Conservation (phyloP, 37 sponge, comb jelly and placozoan species). For the Petrosia ficiformis region DNA sequence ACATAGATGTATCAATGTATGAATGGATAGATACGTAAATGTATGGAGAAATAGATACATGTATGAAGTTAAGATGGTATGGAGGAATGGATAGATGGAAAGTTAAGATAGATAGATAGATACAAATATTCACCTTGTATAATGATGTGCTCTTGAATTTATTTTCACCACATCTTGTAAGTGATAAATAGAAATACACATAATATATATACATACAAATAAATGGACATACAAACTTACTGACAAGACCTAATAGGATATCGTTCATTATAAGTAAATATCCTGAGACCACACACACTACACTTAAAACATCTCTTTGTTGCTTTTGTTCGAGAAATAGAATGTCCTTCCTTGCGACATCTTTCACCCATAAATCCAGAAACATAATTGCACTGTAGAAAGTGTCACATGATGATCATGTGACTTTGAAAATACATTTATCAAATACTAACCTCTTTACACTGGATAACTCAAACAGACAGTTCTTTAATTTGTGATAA, state of each 20-base stretch:
- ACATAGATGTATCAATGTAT: too few relatives aligned
- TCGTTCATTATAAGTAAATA: slow-evolving; percentile 31
- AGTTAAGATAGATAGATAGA: too few relatives aligned
- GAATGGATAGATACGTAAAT: too few relatives aligned
- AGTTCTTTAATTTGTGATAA: slow-evolving; percentile 40
- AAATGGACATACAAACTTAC: not conserved
- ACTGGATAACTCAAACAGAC: slow-evolving; percentile 59
- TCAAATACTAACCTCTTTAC: slow-evolving; percentile 41
- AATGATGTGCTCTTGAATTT: slow-evolving; percentile 25
- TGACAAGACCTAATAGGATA: slow-evolving; percentile 47
- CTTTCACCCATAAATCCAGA: slow-evolving; percentile 55
- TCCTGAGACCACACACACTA: slow-evolving; percentile 35
- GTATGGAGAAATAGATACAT: too few relatives aligned
- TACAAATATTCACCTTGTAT: slow-evolving; percentile 28
- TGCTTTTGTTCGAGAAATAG: slow-evolving; percentile 35
- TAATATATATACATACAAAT: not conserved
- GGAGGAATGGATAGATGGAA: too few relatives aligned
- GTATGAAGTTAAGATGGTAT: too few relatives aligned
- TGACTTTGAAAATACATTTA: not conserved
- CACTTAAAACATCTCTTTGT: slow-evolving; percentile 75
- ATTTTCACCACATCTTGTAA: slow-evolving; percentile 35
- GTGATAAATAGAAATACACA: not conserved
- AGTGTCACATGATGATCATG: not conserved
- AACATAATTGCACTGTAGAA: slow-evolving; percentile 46
- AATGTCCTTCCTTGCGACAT: slow-evolving; percentile 67